Base-by-base conservation (phyloP, 2,888 invertebrate genomes). In the Amiota mariae region DNA sequence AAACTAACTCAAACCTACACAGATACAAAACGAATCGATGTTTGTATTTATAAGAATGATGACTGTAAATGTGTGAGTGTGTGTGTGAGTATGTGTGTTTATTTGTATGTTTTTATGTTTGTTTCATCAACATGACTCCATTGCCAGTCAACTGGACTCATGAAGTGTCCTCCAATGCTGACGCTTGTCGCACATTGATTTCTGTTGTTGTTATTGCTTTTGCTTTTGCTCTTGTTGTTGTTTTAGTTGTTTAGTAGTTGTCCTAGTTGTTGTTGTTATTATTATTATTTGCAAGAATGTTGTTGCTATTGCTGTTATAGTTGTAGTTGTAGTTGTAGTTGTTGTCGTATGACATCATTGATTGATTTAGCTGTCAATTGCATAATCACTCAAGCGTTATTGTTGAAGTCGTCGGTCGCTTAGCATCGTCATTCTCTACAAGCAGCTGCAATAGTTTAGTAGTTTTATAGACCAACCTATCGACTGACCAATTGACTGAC, bases 341-440 rank as follows among this genome's bases (percentile, higher is more conserved):
- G 72, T 75, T 73, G 49, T 72, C 64, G 48, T 66, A 77, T 88
- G 87, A 87, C 87, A 88, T 84, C 85, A 88, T 85, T 88, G 89
- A 88, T 89, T 88, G 88, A 88, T 88, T 88, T 86, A 85, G 82
- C 85, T 87, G 88, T 86, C 88, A 88, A 88, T 88, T 86, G 87
- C 86, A 86, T 87, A 88, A 85, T 87, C 88, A 85, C 85, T 87
- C 87, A 87, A 85, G 85, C 85, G 84, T 82, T 85, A 87, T 86
- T 83, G 87, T 84, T 81, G 79, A 84, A 81, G 82, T 77, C 80
- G 73, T 78, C 68, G 59, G 54, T 46, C 72, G 57, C 66, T 56
- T 12, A 18, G 48, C 67, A n/a, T 59, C 71, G 59, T 49, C 61
- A 47, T 70, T 73, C 66, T 56, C 18, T 47, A 6, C 54, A 24